phyloP scores from a whole-genome alignment of 2,113 vertebrate species.

The Chionomys nivalis region DNA sequence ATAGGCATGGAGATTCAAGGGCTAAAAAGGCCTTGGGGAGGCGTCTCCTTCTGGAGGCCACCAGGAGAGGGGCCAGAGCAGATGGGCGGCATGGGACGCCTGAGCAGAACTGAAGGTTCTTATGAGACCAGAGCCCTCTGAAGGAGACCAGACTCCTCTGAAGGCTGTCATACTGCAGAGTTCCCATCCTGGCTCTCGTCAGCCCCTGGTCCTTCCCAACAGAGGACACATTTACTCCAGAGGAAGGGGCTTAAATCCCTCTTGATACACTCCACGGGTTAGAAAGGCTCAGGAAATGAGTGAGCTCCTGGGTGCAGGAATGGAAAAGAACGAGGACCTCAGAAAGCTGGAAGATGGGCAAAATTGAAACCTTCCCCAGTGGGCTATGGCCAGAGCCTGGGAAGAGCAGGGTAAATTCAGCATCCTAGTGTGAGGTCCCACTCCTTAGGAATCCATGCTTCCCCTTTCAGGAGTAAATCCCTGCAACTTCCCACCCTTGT shows the following conservation, averaged over 20 bases:
- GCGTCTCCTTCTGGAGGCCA: background rate
- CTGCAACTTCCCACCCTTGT: background rate
- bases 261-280: background rate
- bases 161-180: background rate
- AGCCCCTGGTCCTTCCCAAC: background rate
- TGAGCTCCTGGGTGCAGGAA: background rate
- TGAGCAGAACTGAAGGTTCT: background rate
- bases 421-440: background rate
- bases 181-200: background rate
- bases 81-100: background rate
- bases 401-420: background rate
- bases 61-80: background rate
- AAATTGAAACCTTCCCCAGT: background rate
- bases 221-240: background rate
- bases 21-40: background rate
- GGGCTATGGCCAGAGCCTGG: background rate
- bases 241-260: background rate
- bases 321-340: background rate
- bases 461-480: no score
- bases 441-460: background rate
- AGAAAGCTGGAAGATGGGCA: background rate
- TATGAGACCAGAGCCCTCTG: background rate
- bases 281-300: background rate
- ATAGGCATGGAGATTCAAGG: background rate
- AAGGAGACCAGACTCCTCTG: background rate